Evolutionary conservation across 2,888 invertebrate genomes (phyloP).

Genomic region (Hyposoter dolosus): DNA sequence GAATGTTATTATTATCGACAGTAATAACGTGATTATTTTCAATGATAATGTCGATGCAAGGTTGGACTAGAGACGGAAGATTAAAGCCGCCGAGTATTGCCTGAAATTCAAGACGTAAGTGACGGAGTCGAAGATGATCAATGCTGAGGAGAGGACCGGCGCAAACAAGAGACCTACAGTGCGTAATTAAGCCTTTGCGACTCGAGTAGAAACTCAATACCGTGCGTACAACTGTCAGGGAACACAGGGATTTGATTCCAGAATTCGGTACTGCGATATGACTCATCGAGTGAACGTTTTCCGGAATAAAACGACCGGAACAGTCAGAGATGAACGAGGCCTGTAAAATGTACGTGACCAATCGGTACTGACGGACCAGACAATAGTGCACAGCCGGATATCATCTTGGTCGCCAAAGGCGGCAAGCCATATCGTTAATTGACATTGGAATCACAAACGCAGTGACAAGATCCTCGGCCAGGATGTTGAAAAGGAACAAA

Average conservation of each 20-base stretch:
- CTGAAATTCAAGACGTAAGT: background rate
- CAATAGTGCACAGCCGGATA: background rate
- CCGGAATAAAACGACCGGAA: background rate
- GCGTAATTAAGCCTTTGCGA: background rate
- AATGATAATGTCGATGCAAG: too few relatives aligned
- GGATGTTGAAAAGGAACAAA: background rate
- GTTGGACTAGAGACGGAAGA: too few relatives aligned
- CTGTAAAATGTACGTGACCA: background rate
- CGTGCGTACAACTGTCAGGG: background rate
- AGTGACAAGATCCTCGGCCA: background rate
- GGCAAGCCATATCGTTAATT: background rate
- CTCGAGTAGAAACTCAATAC: background rate
- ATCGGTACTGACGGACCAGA: background rate
- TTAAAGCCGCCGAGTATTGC: background rate
- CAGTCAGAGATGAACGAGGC: background rate
- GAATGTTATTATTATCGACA: too few relatives aligned
- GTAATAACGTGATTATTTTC: too few relatives aligned
- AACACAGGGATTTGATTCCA: background rate
- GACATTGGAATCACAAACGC: background rate
- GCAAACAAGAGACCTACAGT: background rate
- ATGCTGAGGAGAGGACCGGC: background rate
- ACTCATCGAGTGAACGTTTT: background rate
- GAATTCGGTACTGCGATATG: background rate
- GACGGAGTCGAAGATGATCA: background rate
- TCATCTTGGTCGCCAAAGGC: background rate